These are phyloP conservation scores for Falco novaeseelandiae DNA, from an alignment of 2,797 vertebrate genomes.

Conservation along the genomic window DNA sequence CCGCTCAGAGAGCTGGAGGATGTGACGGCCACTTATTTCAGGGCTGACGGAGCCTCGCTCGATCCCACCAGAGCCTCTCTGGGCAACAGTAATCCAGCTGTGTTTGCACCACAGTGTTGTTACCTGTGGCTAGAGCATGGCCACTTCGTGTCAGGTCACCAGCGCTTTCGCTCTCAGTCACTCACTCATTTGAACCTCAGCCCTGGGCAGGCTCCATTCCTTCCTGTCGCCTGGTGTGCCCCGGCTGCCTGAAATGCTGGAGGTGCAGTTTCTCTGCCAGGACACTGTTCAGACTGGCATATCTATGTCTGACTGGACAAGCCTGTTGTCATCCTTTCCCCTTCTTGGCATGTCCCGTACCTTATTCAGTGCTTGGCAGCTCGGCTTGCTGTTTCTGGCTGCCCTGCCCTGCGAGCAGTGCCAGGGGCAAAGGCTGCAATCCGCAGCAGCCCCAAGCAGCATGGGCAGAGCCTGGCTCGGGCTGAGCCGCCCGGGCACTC, in stretches of 20 bases:
- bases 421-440: neutral
- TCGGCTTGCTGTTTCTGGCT: neutral
- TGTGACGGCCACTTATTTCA: neutral
- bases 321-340: neutral
- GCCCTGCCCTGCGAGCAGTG: neutral
- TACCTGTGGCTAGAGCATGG: neutral
- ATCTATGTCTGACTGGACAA: neutral
- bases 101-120: neutral
- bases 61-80: neutral
- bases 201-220: neutral
- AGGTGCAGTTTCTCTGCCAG: neutral
- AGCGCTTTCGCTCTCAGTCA: neutral
- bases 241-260: neutral
- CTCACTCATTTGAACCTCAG: neutral
- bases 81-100: neutral
- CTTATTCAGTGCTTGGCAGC: neutral
- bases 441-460: neutral
- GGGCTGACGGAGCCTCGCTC: neutral
- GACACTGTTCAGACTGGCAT: neutral
- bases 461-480: neutral
- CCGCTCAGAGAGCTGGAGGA: neutral
- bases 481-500: neutral
- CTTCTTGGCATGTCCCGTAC: neutral
- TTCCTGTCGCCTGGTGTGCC: neutral
- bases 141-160: accelerated